A percentile compares a stretch with the other conserved stretches of the same genome.
Conservation (phyloP, 2,797 vertebrate species). For the Arctocebus calabarensis region DNA sequence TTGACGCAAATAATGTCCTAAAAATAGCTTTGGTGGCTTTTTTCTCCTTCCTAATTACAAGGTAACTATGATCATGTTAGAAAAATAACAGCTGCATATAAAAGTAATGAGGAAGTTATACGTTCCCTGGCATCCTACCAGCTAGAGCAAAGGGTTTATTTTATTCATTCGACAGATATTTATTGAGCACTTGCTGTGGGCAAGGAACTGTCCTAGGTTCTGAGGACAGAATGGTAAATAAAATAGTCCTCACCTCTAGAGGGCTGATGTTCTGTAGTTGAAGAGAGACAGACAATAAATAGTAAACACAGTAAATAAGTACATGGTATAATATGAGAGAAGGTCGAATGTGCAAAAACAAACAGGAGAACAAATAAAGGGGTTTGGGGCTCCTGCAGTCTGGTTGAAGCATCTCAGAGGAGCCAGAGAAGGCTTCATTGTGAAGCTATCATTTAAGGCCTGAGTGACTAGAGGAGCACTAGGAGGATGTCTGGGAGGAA, state of each 20-base stretch:
- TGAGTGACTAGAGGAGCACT: not conserved
- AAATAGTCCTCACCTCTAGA: not conserved
- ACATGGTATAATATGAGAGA: not conserved
- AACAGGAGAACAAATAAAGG: not conserved
- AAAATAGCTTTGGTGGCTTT: conserved; percentile 7
- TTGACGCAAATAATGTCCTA: not conserved
- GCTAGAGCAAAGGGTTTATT: not conserved
- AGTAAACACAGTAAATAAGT: not conserved
- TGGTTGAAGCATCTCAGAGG: not conserved
- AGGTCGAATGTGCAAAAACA: not conserved
- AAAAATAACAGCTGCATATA: not conserved
- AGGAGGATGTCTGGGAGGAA: not conserved
- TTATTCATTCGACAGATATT: not conserved
- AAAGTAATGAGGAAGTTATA: not conserved
- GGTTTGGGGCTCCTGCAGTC: not conserved
- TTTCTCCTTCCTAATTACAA: not conserved
- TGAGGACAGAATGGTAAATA: not conserved
- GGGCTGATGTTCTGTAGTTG: not conserved
- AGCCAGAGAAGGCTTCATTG: not conserved
- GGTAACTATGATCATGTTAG: not conserved
- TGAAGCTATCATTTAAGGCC: not conserved
- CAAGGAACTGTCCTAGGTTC: conserved; percentile 46
- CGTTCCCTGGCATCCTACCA: not conserved
- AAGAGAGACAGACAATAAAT: not conserved
- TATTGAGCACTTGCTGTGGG: not conserved